Percentiles rank a stretch among this genome's conserved stretches.
phyloP scores from a whole-genome alignment of 2,113 vertebrate species.

The Sporophila hypoxantha region DNA sequence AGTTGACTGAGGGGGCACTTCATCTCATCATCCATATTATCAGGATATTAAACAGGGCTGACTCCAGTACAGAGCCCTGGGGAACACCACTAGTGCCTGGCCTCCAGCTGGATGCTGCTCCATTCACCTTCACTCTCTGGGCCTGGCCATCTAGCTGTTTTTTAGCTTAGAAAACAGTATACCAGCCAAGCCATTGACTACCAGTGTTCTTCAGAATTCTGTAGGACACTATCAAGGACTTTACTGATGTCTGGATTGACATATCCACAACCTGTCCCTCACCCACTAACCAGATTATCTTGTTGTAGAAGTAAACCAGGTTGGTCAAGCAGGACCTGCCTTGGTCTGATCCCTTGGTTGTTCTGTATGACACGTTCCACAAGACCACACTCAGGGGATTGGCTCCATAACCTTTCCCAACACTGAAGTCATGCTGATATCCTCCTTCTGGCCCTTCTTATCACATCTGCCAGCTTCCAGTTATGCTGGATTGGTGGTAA shows the following conservation, averaged over 20 bases:
- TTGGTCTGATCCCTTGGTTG: neutral
- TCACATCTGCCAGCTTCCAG: neutral
- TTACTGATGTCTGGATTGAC: neutral
- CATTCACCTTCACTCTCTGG: neutral
- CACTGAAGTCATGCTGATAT: neutral
- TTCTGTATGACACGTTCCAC: neutral
- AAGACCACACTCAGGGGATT: neutral
- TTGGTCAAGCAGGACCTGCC: neutral
- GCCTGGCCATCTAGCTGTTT: neutral
- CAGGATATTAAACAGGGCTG: fast-evolving
- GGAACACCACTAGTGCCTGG: neutral
- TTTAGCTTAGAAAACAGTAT: neutral
- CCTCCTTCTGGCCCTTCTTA: neutral
- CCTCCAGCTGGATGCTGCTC: neutral
- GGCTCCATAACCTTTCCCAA: neutral
- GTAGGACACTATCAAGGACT: neutral
- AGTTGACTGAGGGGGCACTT: no score
- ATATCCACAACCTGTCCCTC: no score
- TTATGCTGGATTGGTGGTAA: neutral
- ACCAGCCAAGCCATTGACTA: neutral
- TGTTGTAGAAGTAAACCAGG: neutral
- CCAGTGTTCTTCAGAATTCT: neutral
- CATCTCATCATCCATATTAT: neutral
- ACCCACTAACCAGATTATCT: neutral
- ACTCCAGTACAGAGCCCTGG: no score